These are phyloP conservation scores for Coluber constrictor DNA, from an alignment of 2,797 vertebrate genomes.

Conservation along the genomic window DNA sequence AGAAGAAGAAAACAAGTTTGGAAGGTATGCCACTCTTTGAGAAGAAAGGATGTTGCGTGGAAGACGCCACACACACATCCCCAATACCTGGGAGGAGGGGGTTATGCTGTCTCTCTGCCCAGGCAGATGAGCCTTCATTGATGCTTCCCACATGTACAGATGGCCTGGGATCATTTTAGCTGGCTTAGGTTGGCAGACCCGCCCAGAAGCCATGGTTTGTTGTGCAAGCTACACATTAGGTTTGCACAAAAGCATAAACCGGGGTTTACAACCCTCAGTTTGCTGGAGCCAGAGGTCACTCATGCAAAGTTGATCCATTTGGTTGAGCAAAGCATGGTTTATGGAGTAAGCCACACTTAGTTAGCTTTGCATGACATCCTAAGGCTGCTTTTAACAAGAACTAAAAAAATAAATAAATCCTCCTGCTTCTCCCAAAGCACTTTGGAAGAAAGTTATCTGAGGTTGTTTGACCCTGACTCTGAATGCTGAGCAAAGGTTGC, in stretches of 20 bases:
- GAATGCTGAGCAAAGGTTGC: background rate
- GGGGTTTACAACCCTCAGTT: background rate
- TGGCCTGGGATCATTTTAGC: background rate
- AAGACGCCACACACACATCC: accelerated
- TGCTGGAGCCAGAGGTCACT: background rate
- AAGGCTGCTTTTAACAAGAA: background rate
- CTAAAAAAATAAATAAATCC: background rate
- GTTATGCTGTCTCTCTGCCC: background rate
- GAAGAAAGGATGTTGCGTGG: background rate
- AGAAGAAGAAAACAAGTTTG: background rate
- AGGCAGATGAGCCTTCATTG: background rate
- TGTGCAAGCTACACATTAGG: background rate
- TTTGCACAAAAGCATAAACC: background rate
- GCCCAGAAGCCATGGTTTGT: background rate
- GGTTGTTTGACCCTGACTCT: background rate
- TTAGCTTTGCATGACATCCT: background rate
- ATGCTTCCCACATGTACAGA: background rate
- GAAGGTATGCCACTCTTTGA: background rate
- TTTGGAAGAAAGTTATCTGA: background rate
- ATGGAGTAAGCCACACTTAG: background rate
- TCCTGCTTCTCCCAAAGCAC: background rate
- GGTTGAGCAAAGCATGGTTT: background rate
- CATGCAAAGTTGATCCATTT: background rate
- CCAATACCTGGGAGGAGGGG: background rate
- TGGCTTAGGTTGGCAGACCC: background rate